Evolutionary conservation across 92 coral and sea anemone species (phyloP).

Genomic region (Bergia puertoricense): DNA sequence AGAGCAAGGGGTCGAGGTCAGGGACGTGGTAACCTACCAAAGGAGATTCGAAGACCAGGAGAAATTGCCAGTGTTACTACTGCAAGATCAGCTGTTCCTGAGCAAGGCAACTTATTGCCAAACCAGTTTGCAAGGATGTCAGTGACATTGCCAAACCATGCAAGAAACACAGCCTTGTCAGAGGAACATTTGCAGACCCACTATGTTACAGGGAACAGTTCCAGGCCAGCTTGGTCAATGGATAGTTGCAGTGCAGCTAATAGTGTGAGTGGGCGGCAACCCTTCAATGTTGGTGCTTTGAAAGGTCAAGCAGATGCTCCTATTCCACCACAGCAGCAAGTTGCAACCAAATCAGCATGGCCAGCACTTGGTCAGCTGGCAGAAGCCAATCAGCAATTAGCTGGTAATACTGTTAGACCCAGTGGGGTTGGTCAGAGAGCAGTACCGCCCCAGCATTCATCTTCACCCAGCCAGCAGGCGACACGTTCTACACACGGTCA

Average conservation of each 20-base stretch:
- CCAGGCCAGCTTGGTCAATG: neutral
- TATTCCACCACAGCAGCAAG: neutral
- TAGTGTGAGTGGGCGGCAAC: neutral
- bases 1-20: neutral
- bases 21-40: neutral
- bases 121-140: neutral
- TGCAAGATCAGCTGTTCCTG: neutral
- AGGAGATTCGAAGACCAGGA: conserved; percentile 13
- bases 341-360: neutral
- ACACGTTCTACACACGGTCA: neutral
- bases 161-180: neutral
- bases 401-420: neutral
- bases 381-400: neutral
- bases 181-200: neutral
- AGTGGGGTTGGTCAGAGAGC: neutral
- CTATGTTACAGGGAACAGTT: neutral
- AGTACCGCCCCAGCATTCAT: neutral
- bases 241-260: neutral
- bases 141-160: neutral
- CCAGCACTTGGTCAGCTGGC: neutral
- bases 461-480: neutral
- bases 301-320: too few species aligned
- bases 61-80: neutral
- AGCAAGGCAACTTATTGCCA: neutral
- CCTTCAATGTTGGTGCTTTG: too few species aligned